These are phyloP conservation scores for Arnoldichthys spilopterus DNA, from an alignment of 2,797 vertebrate genomes.

Conservation along the genomic window DNA sequence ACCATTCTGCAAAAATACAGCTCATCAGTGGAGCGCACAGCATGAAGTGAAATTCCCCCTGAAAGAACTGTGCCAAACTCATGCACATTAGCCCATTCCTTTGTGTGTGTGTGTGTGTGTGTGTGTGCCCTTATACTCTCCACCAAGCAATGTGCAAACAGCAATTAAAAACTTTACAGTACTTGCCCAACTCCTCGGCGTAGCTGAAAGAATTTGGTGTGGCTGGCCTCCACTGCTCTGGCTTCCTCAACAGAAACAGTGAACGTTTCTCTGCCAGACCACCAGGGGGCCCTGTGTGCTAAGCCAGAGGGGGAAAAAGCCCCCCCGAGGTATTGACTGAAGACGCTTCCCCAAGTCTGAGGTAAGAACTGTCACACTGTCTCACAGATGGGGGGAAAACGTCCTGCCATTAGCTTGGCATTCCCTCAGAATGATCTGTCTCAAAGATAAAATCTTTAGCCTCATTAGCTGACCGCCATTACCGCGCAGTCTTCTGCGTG, in stretches of 20 bases:
- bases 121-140: constrained; percentile 3
- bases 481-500: constrained; percentile 8
- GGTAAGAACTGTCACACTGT: constrained; percentile 34
- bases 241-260: constrained; percentile 22
- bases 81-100: constrained; percentile 48
- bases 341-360: constrained; percentile 26
- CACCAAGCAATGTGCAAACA: constrained; percentile 35
- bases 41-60: constrained; percentile 54
- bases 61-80: constrained; percentile 67
- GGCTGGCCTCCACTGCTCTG: constrained; percentile 18
- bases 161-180: constrained; percentile 17
- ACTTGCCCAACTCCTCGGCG: constrained; percentile 19
- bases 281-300: constrained; percentile 61
- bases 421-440: constrained; percentile 13
- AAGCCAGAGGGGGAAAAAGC: constrained; percentile 30
- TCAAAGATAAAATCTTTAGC: constrained; percentile 20
- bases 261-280: constrained; percentile 40
- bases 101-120: constrained; percentile 27
- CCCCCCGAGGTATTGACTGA: constrained; percentile 14
- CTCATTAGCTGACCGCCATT: constrained; percentile 31
- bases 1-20: constrained; percentile 75
- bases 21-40: constrained; percentile 63
- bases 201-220: constrained; percentile 10
- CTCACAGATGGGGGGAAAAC: neutral
- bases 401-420: constrained; percentile 29